Percentiles rank a stretch among this genome's conserved stretches.
phyloP scores from a whole-genome alignment of 2,113 vertebrate species.

The Neodon shergylaensis region DNA sequence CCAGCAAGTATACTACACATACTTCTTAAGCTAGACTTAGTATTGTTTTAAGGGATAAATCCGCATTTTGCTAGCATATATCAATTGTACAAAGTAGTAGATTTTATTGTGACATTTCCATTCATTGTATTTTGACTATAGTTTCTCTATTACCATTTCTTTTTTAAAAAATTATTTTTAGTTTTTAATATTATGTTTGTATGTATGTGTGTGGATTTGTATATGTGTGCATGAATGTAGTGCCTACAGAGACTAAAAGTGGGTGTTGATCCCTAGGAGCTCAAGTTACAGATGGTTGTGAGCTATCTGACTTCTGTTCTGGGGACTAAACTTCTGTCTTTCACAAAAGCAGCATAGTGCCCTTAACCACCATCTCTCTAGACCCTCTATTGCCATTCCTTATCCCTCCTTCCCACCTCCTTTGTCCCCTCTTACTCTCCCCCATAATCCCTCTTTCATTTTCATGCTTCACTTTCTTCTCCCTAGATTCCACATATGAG shows the following conservation, averaged over 20 bases:
- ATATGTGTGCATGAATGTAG: background rate
- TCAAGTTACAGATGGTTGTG: background rate
- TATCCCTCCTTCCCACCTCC: background rate
- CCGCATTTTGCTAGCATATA: background rate
- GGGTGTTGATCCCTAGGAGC: background rate
- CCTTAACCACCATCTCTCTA: background rate
- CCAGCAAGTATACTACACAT: background rate
- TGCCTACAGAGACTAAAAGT: background rate
- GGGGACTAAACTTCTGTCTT: background rate
- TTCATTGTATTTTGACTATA: background rate
- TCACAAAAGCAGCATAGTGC: background rate
- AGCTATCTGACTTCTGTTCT: background rate
- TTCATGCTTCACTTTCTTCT: background rate
- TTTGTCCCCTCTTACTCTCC: background rate
- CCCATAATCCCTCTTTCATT: background rate
- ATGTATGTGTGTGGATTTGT: background rate
- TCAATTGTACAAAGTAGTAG: background rate
- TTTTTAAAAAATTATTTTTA: background rate
- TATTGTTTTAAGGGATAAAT: background rate
- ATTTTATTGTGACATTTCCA: background rate
- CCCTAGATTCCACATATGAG: background rate
- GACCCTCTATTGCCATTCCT: background rate
- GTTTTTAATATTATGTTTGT: background rate
- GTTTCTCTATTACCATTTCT: background rate
- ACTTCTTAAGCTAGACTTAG: background rate